A percentile compares a stretch with the other conserved stretches of the same genome.
These are phyloP conservation scores for Cerceris rybyensis DNA, from an alignment of 2,888 invertebrate species.

Conservation along the genomic window DNA sequence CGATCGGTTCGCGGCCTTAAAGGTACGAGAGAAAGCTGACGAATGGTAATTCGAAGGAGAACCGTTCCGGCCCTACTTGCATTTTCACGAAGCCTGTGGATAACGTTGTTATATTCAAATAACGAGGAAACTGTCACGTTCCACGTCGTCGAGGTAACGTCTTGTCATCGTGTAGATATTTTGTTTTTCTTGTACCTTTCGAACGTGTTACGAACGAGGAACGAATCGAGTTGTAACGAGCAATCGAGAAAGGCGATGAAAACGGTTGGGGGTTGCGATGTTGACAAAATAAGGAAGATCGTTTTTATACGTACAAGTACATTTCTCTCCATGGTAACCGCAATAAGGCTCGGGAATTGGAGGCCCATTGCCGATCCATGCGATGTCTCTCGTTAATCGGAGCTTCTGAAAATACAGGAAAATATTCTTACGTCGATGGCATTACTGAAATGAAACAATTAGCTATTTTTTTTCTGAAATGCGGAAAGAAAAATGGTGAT, in stretches of 20 bases:
- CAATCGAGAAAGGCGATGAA: too few relatives aligned
- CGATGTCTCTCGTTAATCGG: conserved; percentile 87
- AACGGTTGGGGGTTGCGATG: too few relatives aligned
- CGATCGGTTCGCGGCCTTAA: conserved; percentile 31
- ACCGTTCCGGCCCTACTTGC: conserved; percentile 9
- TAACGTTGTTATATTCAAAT: neutral
- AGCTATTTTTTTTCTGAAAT: too few relatives aligned
- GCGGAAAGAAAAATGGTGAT: too few relatives aligned
- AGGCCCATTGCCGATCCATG: conserved; percentile 90
- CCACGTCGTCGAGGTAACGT: neutral
- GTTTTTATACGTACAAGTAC: conserved; percentile 88
- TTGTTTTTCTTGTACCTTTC: too few relatives aligned
- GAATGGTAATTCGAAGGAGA: conserved; percentile 37
- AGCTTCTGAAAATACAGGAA: conserved; percentile 85
- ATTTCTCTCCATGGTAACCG: conserved; percentile 95
- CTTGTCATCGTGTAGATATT: too few relatives aligned
- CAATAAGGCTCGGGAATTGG: conserved; percentile 94
- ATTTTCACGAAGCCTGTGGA: conserved; percentile 4
- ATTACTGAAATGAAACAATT: neutral
- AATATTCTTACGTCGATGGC: neutral
- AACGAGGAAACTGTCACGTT: conserved; percentile 6
- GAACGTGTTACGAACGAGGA: too few relatives aligned
- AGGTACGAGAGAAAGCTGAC: conserved; percentile 49
- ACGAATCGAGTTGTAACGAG: too few relatives aligned
- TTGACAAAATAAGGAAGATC: neutral